Evolutionary conservation across 2,797 vertebrate species (phyloP), one percentile per base, ranked within the genome.

Genomic region (Pristis pectinata): DNA sequence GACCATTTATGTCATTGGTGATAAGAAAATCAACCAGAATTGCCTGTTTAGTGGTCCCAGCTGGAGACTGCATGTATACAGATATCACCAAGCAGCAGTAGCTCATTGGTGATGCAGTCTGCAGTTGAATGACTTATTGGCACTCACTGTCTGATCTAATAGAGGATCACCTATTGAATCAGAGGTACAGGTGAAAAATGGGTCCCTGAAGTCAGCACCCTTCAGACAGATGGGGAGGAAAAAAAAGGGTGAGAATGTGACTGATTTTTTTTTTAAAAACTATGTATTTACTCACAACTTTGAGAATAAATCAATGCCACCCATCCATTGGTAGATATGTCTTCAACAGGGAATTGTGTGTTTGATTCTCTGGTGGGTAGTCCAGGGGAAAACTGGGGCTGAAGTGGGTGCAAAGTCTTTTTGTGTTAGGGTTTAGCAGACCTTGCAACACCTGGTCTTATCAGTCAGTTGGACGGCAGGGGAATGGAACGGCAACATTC

Each of bases 101-200:
- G 27, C 44, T 85, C 24, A 11, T 19, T 27, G 10, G 49, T 15
- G 80, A 83, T 85, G 11, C 9, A 30, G 24, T 15, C 13, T n/a
- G 53, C 30, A 87, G 83, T 56, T 87, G 53, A 87, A 87, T 34
- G 34, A 34, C 34, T 37, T 37, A 37, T 24, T 24, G n/a, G n/a
- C 85, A 89, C 30, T 59, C 83, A 89, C 49, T 13, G 87, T 59
- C 53, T 56, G 24, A 61, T 89, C 85, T 89, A n/a, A 89, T 89
- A 59, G 87, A 89, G 85, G 89, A 13, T 37, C 59, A 7, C 2
- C 19, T 17, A 61, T 67, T 67, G 59, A n/a, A 41, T 2, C 41
- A 19, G 5, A 24, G 59, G 41, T 85, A 85, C 27, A 27, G 53
- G 49, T 56, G 17, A 37, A 64, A 37, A n/a, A 41, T 19, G 61